Conservation (phyloP, 2,888 invertebrate genomes). For the Nemoura dubitans region DNA sequence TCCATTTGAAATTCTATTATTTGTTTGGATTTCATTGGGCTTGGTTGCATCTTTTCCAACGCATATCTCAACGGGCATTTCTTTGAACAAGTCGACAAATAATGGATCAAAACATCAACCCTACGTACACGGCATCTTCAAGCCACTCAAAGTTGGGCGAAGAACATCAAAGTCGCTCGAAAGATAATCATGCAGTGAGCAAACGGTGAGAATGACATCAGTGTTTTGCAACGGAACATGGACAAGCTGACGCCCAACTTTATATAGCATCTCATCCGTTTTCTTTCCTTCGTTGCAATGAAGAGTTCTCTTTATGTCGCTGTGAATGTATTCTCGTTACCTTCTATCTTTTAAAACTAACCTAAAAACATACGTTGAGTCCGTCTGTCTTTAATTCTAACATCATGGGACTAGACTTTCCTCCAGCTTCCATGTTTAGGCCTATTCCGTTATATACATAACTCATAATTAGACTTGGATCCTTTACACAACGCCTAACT, state of each 20-base stretch:
- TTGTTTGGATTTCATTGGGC: slow-evolving; percentile 32
- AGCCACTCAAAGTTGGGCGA: slow-evolving; percentile 81
- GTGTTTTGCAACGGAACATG: slow-evolving; percentile 1
- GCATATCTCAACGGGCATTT: not conserved
- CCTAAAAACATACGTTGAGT: not conserved
- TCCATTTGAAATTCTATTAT: slow-evolving; percentile 36
- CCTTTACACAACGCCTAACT: not conserved
- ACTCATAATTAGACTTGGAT: not conserved
- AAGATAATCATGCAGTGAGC: slow-evolving; percentile 89
- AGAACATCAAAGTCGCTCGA: slow-evolving; percentile 74
- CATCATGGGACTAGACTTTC: not conserved
- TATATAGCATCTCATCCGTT: not conserved
- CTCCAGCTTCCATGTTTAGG: slow-evolving; percentile 3
- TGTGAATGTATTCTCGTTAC: too few species aligned
- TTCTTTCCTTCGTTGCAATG: not conserved
- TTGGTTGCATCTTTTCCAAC: slow-evolving; percentile 25
- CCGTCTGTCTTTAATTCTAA: not conserved
- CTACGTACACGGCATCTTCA: slow-evolving; percentile 77
- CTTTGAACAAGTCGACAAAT: not conserved
- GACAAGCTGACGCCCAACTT: not conserved
- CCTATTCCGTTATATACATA: not conserved
- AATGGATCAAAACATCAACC: slow-evolving; percentile 89
- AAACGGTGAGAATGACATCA: slow-evolving; percentile 74
- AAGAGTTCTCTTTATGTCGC: too few species aligned
- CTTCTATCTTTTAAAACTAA: not conserved